Evolutionary conservation across 2,888 invertebrate genomes (phyloP), one percentile per base, ranked within the genome.

Genomic region (Elmis aenea): DNA sequence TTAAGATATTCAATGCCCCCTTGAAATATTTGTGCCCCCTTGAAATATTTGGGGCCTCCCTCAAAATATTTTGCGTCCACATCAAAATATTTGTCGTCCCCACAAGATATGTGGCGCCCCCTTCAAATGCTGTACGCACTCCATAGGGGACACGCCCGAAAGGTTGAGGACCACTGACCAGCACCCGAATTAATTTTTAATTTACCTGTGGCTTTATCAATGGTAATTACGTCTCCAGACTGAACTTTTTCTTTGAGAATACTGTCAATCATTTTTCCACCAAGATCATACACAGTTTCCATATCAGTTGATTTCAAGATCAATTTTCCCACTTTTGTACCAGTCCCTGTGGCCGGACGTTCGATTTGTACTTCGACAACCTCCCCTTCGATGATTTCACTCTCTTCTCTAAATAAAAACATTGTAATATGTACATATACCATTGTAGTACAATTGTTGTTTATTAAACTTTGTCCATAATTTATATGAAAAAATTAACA

Each of bases 221-320:
- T 97, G 3, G 95, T 96, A 10, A 99, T 88, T 0, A 99, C 93
- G 66, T 99, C 99, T 1, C 96, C 92, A 0, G 90, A 86, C 74
- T 89, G 89, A 2, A 91, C 90, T 73, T 95, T 96, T 59, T 97
- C 95, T 58, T 96, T 96, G 54, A 92, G 82, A 36, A 96, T 77
- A 33, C 91, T 89, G 64, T 97, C 96, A 33, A 97, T 96, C 84
- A 97, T 96, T 74, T 97, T 97, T 30, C 87, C 86, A 2, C 99
- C 99, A 62, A 99, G 76, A 66, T 99, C 99, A 63, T 99, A 99
- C 46, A 96, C 87, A 0, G 99, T 97, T 69, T 99, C 99, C 99
- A 99, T 99, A 67, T 99, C 99, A 0, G 96, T 97, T 0, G 99
- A 99, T 72, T 99, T 99, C 26, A 99, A 71, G 0, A 96, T 97